These are phyloP conservation scores for Pseudorhombus dupliciocellatus DNA, from an alignment of 2,113 vertebrate genomes.

Conservation along the genomic window DNA sequence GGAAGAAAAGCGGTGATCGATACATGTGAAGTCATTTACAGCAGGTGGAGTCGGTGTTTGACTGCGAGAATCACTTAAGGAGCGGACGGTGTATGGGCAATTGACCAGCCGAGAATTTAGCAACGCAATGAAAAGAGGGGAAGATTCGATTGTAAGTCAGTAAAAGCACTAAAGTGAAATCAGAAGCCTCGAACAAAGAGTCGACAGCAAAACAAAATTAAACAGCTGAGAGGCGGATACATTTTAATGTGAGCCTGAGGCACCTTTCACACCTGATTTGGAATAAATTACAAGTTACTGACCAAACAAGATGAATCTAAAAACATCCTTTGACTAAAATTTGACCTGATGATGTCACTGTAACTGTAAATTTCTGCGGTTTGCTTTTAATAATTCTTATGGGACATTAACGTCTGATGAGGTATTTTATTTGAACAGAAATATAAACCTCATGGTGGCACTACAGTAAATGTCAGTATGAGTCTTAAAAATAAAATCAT, in stretches of 20 bases:
- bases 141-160: not conserved
- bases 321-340: too few species aligned
- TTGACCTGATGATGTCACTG: not conserved
- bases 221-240: not conserved
- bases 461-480: not conserved
- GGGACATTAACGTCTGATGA: not conserved
- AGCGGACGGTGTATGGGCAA: not conserved
- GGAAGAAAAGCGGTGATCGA: not conserved
- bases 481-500: not conserved
- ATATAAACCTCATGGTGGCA: not conserved
- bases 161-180: too few species aligned
- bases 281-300: too few species aligned
- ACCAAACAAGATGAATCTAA: too few species aligned
- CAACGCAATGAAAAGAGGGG: not conserved
- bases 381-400: not conserved
- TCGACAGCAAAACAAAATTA: too few species aligned
- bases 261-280: too few species aligned
- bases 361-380: not conserved
- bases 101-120: not conserved
- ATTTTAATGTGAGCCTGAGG: too few species aligned
- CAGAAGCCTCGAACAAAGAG: too few species aligned
- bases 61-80: not conserved
- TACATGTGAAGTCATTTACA: not conserved
- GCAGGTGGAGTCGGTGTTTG: not conserved
- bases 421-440: too few species aligned